These are phyloP conservation scores for Diaphora mendica DNA, from an alignment of 2,888 invertebrate species.

Conservation along the genomic window DNA sequence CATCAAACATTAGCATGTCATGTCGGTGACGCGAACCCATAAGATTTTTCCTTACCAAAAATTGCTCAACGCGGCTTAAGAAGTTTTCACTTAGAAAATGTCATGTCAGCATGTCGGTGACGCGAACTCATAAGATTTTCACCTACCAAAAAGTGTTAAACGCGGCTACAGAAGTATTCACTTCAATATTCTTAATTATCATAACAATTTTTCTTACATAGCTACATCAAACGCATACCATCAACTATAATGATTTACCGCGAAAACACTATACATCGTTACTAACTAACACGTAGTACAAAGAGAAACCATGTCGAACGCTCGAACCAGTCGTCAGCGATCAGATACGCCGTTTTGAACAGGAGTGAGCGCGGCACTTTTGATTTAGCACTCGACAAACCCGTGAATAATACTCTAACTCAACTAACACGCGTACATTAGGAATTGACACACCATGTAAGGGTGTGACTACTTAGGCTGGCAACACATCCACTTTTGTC, in stretches of 20 bases:
- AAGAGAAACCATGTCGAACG: conserved; percentile 44
- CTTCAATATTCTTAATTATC: neutral
- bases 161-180: too few relatives aligned
- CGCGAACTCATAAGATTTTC: too few relatives aligned
- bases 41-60: too few relatives aligned
- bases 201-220: neutral
- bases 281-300: conserved; percentile 35
- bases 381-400: conserved; percentile 66
- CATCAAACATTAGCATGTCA: too few relatives aligned
- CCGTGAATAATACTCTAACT: conserved; percentile 24
- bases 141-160: too few relatives aligned
- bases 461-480: conserved; percentile 39
- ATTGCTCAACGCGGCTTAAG: too few relatives aligned
- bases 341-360: conserved; percentile 77
- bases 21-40: too few relatives aligned
- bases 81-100: too few relatives aligned
- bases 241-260: neutral
- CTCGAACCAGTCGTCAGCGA: conserved; percentile 62
- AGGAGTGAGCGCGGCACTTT: conserved; percentile 75
- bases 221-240: neutral
- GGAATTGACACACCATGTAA: conserved; percentile 46
- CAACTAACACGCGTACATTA: conserved; percentile 39
- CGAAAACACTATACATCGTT: conserved; percentile 16
- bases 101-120: too few relatives aligned
- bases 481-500: conserved; percentile 26